Evolutionary conservation across 2,888 invertebrate species (phyloP), one percentile per base, ranked within the genome.

Genomic region (Hirtodrosophila confusa): DNA sequence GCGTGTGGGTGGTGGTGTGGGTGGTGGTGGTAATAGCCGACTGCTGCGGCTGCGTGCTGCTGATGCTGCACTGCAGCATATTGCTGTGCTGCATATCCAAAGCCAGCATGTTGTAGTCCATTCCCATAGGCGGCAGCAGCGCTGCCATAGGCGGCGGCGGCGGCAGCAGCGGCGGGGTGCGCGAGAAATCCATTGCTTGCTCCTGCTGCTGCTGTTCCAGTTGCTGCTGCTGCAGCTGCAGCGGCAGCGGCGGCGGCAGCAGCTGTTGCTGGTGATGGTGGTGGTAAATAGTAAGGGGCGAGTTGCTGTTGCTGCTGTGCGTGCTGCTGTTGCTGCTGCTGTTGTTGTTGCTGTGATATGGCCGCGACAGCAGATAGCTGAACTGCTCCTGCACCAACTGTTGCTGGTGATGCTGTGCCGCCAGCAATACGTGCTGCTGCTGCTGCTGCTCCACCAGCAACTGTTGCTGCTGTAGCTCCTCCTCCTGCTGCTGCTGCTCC

Each of bases 21-120:
- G 85, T 82, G 89, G 93, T 93, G 93, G 93, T 93, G 93, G 69
- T 86, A 87, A 78, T 87, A 85, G 62, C 80, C 75, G 70, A 86
- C 78, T 75, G 75, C 66, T 75, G 79, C 76, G 72, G 86, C 84
- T 60, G 83, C 78, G 65, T 83, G 88, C 75, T 83, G 82, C 49
- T 86, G 87, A 53, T 85, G 86, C 69, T 78, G 80, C 71, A 71
- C 75, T 74, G 80, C 74, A 69, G 80, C 86, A 86, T 80, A 86
- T 50, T 89, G 89, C 69, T 89, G 89, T 77, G 90, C 76, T 63
- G 88, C 87, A 89, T 91, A 91, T 75, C 90, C 89, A 90, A 91
- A 91, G 88, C 91, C 88, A 86, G 90, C 91, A 89, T 92, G 92
- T 89, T 91, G 91, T 89, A 91, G 73, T 83, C 82, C 82, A 83